These are phyloP conservation scores for Malurus alboscapulatus DNA, from an alignment of 2,113 vertebrate genomes.

Conservation along the genomic window DNA sequence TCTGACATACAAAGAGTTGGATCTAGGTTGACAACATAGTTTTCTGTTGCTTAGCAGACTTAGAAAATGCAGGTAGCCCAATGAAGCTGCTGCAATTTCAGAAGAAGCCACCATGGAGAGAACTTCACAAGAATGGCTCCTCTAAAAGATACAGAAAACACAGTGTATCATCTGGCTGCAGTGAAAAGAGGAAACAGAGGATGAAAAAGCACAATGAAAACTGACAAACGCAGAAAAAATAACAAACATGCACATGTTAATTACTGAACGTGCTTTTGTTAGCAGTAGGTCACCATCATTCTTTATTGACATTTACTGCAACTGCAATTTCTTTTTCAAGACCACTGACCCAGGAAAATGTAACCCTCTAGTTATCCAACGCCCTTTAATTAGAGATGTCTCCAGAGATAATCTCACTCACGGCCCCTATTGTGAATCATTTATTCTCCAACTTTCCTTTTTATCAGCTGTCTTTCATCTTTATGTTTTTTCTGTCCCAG, in stretches of 20 bases:
- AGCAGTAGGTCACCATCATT: conserved; percentile 31
- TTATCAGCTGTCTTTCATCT: background rate
- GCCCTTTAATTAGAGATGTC: conserved; percentile 48
- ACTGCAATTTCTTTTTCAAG: conserved; percentile 37
- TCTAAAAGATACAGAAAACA: background rate
- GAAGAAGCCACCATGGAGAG: background rate
- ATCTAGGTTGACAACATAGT: background rate
- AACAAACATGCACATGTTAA: conserved; percentile 30
- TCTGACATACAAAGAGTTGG: background rate
- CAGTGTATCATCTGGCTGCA: background rate
- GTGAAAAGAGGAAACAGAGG: background rate
- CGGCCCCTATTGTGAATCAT: conserved; percentile 2
- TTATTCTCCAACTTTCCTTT: conserved; percentile 29
- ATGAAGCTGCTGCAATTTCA: background rate
- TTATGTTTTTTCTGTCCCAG: background rate
- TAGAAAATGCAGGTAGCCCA: background rate
- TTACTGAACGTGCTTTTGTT: conserved; percentile 33
- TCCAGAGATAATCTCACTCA: conserved; percentile 34
- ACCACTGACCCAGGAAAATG: conserved; percentile 61
- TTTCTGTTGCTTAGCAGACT: background rate
- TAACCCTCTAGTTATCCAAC: conserved; percentile 39
- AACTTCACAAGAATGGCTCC: background rate
- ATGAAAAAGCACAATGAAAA: background rate
- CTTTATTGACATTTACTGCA: conserved; percentile 46
- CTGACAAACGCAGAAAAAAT: conserved; percentile 17